Evolutionary conservation across 2,797 vertebrate species (phyloP).

Genomic region (Parauchenoglanis ngamensis): DNA sequence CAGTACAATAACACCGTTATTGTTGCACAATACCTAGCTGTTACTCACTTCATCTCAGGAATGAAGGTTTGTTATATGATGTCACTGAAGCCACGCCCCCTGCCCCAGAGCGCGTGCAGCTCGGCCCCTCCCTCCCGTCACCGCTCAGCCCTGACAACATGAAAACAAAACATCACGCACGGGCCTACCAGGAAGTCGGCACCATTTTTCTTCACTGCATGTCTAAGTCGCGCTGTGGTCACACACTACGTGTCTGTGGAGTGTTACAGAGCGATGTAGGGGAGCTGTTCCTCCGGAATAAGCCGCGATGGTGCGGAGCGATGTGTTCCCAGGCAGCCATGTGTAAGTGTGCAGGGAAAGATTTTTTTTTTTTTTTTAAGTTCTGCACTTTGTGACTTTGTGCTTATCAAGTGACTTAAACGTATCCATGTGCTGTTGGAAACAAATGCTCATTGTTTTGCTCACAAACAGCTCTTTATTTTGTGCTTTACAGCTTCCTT

Average conservation of each 20-base stretch:
- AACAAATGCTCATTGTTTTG: not conserved
- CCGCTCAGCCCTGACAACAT: slow-evolving; percentile 21
- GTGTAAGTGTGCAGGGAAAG: slow-evolving; percentile 14
- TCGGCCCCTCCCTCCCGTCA: not conserved
- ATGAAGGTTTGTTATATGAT: not conserved
- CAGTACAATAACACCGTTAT: not conserved
- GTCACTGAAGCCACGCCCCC: not conserved
- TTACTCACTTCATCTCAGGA: not conserved
- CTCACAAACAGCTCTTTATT: slow-evolving; percentile 23
- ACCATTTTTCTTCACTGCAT: not conserved
- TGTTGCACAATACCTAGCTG: no score
- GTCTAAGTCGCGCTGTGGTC: not conserved
- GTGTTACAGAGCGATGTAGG: slow-evolving; percentile 8
- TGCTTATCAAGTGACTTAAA: not conserved
- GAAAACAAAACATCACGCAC: slow-evolving; percentile 14
- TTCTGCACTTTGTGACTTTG: not conserved
- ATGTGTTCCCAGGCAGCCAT: not conserved
- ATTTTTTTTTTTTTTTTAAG: not conserved
- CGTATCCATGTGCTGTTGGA: not conserved
- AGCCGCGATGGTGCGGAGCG: slow-evolving; percentile 8
- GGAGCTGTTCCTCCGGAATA: not conserved
- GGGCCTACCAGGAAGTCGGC: slow-evolving; percentile 10
- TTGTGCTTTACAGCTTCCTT: not conserved
- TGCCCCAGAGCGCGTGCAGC: not conserved
- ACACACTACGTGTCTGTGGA: not conserved